Evolutionary conservation across 2,888 invertebrate genomes (phyloP), one percentile per base, ranked within the genome.

Genomic region (Protonemura montana): DNA sequence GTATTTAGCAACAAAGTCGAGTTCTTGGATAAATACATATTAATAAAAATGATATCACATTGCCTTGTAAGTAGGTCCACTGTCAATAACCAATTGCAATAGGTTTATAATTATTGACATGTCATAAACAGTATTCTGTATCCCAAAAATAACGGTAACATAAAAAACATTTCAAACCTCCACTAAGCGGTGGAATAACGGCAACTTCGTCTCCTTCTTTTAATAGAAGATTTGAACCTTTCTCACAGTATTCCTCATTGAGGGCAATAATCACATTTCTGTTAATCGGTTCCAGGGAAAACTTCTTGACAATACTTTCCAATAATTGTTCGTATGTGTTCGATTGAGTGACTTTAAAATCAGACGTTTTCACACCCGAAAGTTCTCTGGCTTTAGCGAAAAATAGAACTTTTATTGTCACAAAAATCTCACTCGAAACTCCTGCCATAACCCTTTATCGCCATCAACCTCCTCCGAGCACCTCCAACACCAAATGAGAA

Each of bases 181-280:
- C 98, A 92, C 98, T 98, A 85, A 99, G 93, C 0, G 98, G 98
- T 85, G 98, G 98, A 90, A 99, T 98, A 21, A 98, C 93, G 88
- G 98, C 98, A 88, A 98, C 93, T 91, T 95, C 96, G 92, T 98
- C 98, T 88, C 94, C 94, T 30, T 94, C 92, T 76, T 93, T 93
- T 6, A 97, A 91, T 28, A 92, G 90, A 28, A 84, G 27, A 28
- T 59, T 3, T 6, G 27, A 25, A 76, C 96, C 91, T 77, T 92
- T 91, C 76, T 92, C 91, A 88, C 95, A 93, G 89, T 97, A 97
- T 88, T 95, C 94, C 90, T 98, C 96, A 92, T 98, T 98, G 84
- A 96, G 92, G 0, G 98, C 96, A 87, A 98, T 89, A 77, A 98
- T 94, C 76, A 98, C 91, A 90, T 93, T 95, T 84, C 95, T 92